A percentile compares a stretch with the other conserved stretches of the same genome.
phyloP scores from a whole-genome alignment of 1,140 invertebrate genomes.

The Zaprionus kolodkinae region DNA sequence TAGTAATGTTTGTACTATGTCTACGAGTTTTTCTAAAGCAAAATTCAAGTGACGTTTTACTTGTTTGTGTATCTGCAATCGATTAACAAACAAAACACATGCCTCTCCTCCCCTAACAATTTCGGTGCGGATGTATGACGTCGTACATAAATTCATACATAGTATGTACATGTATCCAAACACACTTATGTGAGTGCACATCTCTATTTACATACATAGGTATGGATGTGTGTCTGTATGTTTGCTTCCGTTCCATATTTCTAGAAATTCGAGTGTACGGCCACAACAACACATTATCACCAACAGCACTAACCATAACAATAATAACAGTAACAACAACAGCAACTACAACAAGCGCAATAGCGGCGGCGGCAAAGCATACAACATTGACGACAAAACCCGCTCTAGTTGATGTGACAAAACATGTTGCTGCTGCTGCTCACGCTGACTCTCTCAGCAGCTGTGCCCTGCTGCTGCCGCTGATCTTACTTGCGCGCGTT shows the following conservation, averaged over 20 bases:
- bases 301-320: constrained; percentile 20
- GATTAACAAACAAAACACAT: background rate
- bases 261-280: constrained; percentile 31
- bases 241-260: constrained; percentile 42
- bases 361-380: background rate
- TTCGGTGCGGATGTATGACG: background rate
- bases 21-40: background rate
- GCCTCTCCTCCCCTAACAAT: background rate
- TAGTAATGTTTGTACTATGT: background rate
- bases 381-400: constrained; percentile 8
- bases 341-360: constrained; percentile 15
- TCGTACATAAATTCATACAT: background rate
- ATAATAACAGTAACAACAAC: constrained; percentile 11
- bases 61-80: background rate
- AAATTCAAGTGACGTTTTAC: background rate
- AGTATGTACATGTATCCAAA: background rate
- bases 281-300: constrained; percentile 26
- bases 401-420: constrained; percentile 26
- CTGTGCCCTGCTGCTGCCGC: background rate
- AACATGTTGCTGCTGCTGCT: constrained; percentile 16
- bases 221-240: background rate
- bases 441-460: background rate
- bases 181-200: constrained; percentile 15
- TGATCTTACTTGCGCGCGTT: constrained; percentile 4
- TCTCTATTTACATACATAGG: constrained; percentile 5